A percentile compares a stretch with the other conserved stretches of the same genome.
phyloP scores from a whole-genome alignment of 2,888 invertebrate species.

The Caenorhabditis afra region DNA sequence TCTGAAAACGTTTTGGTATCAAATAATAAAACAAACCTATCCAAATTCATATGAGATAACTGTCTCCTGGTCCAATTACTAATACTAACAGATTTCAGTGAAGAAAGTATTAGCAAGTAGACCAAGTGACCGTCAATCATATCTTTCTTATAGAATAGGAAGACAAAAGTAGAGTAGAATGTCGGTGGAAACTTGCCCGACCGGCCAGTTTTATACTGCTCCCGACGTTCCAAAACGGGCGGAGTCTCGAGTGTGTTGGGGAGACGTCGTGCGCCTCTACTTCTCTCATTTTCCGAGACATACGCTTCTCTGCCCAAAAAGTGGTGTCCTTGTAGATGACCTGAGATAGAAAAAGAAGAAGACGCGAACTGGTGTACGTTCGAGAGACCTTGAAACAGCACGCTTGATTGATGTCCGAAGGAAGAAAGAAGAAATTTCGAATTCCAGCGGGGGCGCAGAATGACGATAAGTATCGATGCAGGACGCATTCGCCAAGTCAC shows the following conservation, averaged over 20 bases:
- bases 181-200: not conserved
- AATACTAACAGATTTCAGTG: slow-evolving; percentile 20
- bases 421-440: not conserved
- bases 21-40: not conserved
- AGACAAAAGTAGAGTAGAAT: not conserved
- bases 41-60: not conserved
- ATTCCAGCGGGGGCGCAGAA: slow-evolving; percentile 1
- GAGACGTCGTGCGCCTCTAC: slow-evolving; percentile 17
- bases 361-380: slow-evolving; percentile 22
- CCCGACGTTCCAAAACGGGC: slow-evolving; percentile 6
- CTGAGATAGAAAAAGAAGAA: slow-evolving; percentile 16
- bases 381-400: slow-evolving; percentile 38
- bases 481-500: not conserved
- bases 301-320: slow-evolving; percentile 19
- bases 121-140: slow-evolving; percentile 39
- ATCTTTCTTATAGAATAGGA: not conserved
- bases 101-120: slow-evolving; percentile 35
- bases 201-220: slow-evolving; percentile 35
- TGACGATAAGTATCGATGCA: not conserved
- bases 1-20: too few relatives aligned
- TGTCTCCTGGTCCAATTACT: slow-evolving; percentile 52
- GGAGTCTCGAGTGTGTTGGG: slow-evolving; percentile 28
- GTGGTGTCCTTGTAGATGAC: slow-evolving; percentile 41
- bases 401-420: slow-evolving; percentile 26
- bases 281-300: slow-evolving; percentile 14